Base-by-base conservation (phyloP, 1,140 invertebrate species). In the Listronotus bonariensis region DNA sequence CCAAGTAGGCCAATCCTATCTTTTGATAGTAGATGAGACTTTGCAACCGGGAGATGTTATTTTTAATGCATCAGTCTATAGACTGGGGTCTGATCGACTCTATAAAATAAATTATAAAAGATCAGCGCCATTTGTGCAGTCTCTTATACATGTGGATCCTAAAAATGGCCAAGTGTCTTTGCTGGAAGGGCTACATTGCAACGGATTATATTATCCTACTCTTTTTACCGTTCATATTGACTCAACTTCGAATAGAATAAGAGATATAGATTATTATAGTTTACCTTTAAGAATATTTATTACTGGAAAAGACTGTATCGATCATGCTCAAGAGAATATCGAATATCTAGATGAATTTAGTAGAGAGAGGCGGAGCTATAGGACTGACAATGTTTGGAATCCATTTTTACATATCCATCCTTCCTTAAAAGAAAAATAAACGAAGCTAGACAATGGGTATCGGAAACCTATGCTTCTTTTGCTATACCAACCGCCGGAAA, bases 161-260 rank as follows among this genome's bases (percentile, higher is more conserved):
- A 85, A 87, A 68, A 86, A 82, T 49, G 92, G 92, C 1, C 84
- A 87, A 51, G 87, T 94, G n/a, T 86, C 84, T 1, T 76, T 93
- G n/a, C 85, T 86, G 61, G 86, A 87, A 68, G 79, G 80, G 12
- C 78, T 94, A n/a, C 84, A 86, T 68, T 95, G 92, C 79, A 87
- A 92, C 64, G 90, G 90, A 31, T 82, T 92, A 8, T 87, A 89
- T 53, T 93, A 93, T 72, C 90, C 92, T 0, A 89, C 91, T 68
- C 82, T 93, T 14, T 92, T 94, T 77, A 92, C 91, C 5, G 85
- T 93, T 68, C 92, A 92, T 79, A 87, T 94, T 58, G 92, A 95
- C 73, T 93, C 91, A 12, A 90, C 88, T 20, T 90, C 91, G 40
- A 90, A 89, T 69, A 82, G 88, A 42, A 82, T 91, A 32, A 83